phyloP scores from a whole-genome alignment of 92 coral and sea anemone species.

The Phenganax subtilis region DNA sequence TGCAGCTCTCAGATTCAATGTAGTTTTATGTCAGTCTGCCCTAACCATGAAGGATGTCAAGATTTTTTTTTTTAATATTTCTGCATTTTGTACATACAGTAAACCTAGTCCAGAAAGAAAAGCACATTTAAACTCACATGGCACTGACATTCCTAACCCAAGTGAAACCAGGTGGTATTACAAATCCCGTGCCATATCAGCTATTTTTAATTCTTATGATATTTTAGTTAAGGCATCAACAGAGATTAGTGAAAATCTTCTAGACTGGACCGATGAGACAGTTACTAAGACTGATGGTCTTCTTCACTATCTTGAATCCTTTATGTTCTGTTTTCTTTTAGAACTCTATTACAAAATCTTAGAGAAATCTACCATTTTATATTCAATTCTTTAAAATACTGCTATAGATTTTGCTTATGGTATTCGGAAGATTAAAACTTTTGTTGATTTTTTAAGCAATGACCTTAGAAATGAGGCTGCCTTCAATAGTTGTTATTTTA shows the following conservation, averaged over 20 bases:
- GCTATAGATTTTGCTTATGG: neutral
- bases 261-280: neutral
- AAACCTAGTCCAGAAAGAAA: constrained; percentile 2
- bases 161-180: constrained; percentile 1
- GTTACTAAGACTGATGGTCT: neutral
- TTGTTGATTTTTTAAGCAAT: neutral
- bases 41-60: neutral
- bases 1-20: neutral
- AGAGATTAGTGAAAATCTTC: neutral
- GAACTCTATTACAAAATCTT: neutral
- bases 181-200: neutral
- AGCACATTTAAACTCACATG: neutral
- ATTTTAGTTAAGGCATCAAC: neutral
- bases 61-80: neutral
- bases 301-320: neutral
- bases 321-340: neutral
- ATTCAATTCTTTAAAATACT: neutral
- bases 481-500: neutral
- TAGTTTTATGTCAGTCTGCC: neutral
- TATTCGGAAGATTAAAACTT: neutral
- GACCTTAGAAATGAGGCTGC: neutral
- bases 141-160: neutral
- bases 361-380: neutral
- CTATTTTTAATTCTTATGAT: neutral
- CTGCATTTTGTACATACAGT: neutral